A percentile compares a stretch with the other conserved stretches of the same genome.
Evolutionary conservation across 2,888 invertebrate species (phyloP).

Genomic region (Diabrotica balteata): DNA sequence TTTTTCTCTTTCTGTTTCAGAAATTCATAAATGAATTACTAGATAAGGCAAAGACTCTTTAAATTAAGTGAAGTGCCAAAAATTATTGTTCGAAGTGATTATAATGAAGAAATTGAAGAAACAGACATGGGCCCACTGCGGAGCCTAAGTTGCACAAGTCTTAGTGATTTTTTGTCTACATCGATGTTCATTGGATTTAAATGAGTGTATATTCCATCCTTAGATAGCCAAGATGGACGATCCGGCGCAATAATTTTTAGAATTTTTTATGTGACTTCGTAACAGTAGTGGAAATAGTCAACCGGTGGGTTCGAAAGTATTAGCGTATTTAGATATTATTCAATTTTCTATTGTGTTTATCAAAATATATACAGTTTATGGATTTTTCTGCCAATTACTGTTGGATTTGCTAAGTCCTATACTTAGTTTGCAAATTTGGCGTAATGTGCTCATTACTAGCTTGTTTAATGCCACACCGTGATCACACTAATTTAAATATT

Average conservation of each 20-base stretch:
- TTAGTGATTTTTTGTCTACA: conserved; percentile 49
- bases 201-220: conserved; percentile 35
- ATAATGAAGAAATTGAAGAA: conserved; percentile 11
- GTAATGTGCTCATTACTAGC: too few species aligned
- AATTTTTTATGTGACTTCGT: conserved; percentile 1
- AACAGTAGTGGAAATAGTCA: neutral
- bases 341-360: neutral
- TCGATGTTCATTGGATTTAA: conserved; percentile 42
- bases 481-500: too few species aligned
- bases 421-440: too few species aligned
- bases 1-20: conserved; percentile 64
- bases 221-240: conserved; percentile 29
- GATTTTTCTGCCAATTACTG: too few species aligned
- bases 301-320: conserved; percentile 4
- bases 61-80: conserved; percentile 63
- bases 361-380: neutral
- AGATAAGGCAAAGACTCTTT: conserved; percentile 88
- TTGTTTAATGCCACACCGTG: too few species aligned
- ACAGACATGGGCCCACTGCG: conserved; percentile 48
- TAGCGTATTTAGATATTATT: neutral
- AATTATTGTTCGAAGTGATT: conserved; percentile 38
- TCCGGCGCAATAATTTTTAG: conserved; percentile 12
- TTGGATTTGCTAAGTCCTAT: too few species aligned
- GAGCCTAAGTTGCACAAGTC: conserved; percentile 52
- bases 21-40: conserved; percentile 90